Evolutionary conservation across 2,113 vertebrate genomes (phyloP).

Genomic region (Maccullochella peelii): DNA sequence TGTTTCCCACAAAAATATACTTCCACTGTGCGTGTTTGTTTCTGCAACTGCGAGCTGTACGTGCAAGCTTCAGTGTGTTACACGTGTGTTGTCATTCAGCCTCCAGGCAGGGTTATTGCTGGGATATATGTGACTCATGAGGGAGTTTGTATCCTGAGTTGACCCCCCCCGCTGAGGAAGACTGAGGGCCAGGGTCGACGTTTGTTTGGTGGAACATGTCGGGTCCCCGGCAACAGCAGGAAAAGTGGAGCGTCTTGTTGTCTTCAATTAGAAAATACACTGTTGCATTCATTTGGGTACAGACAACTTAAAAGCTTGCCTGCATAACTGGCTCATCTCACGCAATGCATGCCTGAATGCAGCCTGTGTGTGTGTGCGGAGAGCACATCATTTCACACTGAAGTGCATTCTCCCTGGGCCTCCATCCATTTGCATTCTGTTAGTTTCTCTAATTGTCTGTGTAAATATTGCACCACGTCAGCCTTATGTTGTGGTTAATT

Average conservation of each 20-base stretch:
- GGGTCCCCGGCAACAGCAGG: conserved; percentile 7
- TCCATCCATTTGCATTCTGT: conserved; percentile 59
- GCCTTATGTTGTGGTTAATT: conserved; percentile 65
- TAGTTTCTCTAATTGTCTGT: conserved; percentile 74
- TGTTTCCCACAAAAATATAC: not conserved
- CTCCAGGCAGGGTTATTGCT: conserved; percentile 29
- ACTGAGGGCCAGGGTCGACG: conserved; percentile 9
- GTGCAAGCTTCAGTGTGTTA: not conserved
- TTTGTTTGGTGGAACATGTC: conserved; percentile 31
- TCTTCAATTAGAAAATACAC: conserved; percentile 60
- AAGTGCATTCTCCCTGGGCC: conserved; percentile 35
- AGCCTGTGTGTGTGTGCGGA: conserved; percentile 15
- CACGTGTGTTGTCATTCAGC: conserved; percentile 21
- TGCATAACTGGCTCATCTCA: conserved; percentile 68
- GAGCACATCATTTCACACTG: conserved; percentile 15
- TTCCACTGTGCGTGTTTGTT: conserved; percentile 18
- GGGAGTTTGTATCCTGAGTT: conserved; percentile 51
- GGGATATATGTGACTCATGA: conserved; percentile 57
- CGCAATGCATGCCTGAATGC: conserved; percentile 62
- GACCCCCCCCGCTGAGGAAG: conserved; percentile 42
- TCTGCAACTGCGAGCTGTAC: not conserved
- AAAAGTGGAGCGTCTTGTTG: conserved; percentile 44
- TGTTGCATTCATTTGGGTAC: conserved; percentile 70
- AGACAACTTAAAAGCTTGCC: conserved; percentile 66
- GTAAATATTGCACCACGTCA: conserved; percentile 67